Evolutionary conservation across 2,888 invertebrate species (phyloP).

Genomic region (Macrosiphum euphorbiae): DNA sequence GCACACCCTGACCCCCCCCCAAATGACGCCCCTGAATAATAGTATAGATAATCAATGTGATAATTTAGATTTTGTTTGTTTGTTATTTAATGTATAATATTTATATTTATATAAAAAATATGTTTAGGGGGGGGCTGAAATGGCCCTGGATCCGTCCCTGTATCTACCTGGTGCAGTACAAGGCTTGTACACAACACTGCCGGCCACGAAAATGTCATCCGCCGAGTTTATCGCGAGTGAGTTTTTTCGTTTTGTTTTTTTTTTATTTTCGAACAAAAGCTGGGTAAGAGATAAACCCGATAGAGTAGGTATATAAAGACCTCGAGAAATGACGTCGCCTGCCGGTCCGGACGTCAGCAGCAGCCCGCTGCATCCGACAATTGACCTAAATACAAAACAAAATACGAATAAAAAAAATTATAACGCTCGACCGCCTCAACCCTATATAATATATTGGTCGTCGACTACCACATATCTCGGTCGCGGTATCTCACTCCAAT

Average conservation of each 20-base stretch:
- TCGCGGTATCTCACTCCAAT: background rate
- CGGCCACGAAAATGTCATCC: background rate
- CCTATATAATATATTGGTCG: background rate
- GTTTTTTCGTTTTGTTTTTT: background rate
- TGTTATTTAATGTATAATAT: no score
- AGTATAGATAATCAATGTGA: no score
- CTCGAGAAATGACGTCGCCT: background rate
- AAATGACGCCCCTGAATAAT: no score
- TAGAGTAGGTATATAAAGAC: background rate
- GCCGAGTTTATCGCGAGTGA: background rate
- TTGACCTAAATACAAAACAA: background rate
- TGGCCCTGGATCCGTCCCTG: no score
- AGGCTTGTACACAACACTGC: background rate
- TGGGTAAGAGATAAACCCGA: background rate
- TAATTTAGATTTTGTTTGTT: no score
- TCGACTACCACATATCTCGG: background rate
- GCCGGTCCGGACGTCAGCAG: background rate
- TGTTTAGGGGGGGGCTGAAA: no score
- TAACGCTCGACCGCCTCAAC: background rate
- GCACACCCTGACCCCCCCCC: no score
- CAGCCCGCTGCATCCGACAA: background rate
- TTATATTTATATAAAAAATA: no score
- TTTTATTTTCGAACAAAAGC: background rate
- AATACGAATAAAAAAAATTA: background rate
- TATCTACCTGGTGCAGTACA: background rate